Evolutionary conservation across 1,140 invertebrate species (phyloP).

Genomic region (Leucophenga varia): DNA sequence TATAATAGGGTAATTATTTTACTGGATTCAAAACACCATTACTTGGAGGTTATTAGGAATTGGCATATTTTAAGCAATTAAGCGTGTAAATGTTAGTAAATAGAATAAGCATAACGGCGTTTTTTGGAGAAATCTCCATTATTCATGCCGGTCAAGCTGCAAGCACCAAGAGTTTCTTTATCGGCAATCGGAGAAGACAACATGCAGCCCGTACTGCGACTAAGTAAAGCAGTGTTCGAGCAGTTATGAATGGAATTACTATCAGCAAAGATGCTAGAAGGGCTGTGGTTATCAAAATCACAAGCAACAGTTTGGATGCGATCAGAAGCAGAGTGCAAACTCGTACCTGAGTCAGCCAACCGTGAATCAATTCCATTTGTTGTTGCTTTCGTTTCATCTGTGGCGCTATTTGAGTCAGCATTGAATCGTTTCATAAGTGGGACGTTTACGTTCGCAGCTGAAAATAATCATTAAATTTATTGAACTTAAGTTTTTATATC

Average conservation of each 20-base stretch:
- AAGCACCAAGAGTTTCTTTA: slow-evolving; percentile 4
- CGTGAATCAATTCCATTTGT: slow-evolving; percentile 28
- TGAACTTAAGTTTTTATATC: too few species aligned
- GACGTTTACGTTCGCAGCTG: slow-evolving; percentile 23
- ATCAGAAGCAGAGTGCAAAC: slow-evolving; percentile 36
- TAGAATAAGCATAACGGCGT: slow-evolving; percentile 48
- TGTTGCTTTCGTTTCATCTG: background rate
- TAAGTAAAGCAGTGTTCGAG: slow-evolving; percentile 37
- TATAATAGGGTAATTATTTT: too few species aligned
- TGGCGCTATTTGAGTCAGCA: background rate
- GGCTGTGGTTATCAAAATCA: background rate
- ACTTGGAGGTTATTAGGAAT: too few species aligned
- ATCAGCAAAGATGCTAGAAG: slow-evolving; percentile 33
- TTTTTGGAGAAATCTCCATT: slow-evolving; percentile 17
- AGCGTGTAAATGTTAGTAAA: slow-evolving; percentile 29
- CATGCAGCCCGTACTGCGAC: slow-evolving; percentile 15
- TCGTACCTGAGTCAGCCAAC: slow-evolving; percentile 24
- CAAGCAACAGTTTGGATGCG: slow-evolving; percentile 7
- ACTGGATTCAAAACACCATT: too few species aligned
- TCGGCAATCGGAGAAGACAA: slow-evolving; percentile 21
- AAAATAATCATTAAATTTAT: too few species aligned
- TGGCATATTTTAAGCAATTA: too few species aligned
- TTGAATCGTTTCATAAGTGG: slow-evolving; percentile 34
- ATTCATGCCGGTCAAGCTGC: slow-evolving; percentile 4
- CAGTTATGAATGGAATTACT: slow-evolving; percentile 26